Percentiles rank a stretch among this genome's conserved stretches.
These are phyloP conservation scores for Acheta domesticus DNA, from an alignment of 2,888 invertebrate species.

Conservation along the genomic window DNA sequence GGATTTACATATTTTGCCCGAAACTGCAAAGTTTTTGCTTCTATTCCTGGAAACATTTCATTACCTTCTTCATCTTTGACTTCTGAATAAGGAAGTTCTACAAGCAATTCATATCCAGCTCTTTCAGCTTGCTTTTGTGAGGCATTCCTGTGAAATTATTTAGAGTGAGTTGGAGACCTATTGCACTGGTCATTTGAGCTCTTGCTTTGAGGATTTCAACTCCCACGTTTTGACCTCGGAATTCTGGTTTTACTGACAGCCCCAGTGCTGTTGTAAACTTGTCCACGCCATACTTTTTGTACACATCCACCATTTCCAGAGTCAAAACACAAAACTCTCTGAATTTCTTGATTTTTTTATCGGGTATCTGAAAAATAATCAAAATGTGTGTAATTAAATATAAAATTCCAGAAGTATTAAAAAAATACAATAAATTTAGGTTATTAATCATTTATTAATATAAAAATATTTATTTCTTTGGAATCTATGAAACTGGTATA, in stretches of 20 bases:
- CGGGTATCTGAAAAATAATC: not conserved
- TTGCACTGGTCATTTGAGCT: not conserved
- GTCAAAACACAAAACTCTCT: not conserved
- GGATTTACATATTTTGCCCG: not conserved
- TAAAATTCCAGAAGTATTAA: too few relatives aligned
- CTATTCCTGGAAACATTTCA: constrained; percentile 4
- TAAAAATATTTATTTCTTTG: too few relatives aligned
- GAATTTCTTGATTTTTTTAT: constrained; percentile 6
- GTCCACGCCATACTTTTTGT: constrained; percentile 47
- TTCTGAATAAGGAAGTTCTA: not conserved
- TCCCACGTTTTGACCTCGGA: constrained; percentile 51
- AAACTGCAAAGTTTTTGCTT: not conserved
- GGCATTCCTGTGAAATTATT: not conserved
- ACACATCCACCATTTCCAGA: constrained; percentile 46
- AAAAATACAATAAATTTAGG: too few relatives aligned
- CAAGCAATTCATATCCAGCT: constrained; percentile 12
- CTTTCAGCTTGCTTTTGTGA: constrained; percentile 19
- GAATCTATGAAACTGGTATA: too few relatives aligned
- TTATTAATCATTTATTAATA: too few relatives aligned
- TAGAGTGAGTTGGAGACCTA: not conserved
- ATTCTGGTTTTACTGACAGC: constrained; percentile 50
- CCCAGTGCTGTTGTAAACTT: constrained; percentile 51
- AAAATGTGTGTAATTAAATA: too few relatives aligned
- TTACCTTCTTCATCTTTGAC: not conserved
- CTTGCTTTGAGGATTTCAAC: constrained; percentile 45